Percentiles rank a stretch among this genome's conserved stretches.
These are phyloP conservation scores for Stichopus chloronotus DNA, from an alignment of 35 echinoderm and acorn worm genomes.

Conservation along the genomic window DNA sequence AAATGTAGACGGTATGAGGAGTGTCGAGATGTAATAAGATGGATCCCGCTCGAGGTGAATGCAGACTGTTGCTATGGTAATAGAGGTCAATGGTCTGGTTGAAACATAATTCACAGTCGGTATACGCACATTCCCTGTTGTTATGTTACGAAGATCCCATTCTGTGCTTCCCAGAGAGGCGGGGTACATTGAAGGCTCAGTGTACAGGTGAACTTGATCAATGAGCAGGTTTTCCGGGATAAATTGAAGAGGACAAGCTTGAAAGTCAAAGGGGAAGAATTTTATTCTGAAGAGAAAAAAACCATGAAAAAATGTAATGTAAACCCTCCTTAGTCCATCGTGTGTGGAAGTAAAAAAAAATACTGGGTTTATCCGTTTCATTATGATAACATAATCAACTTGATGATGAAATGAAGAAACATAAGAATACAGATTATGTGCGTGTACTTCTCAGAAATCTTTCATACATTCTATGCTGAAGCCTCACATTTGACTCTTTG, in stretches of 20 bases:
- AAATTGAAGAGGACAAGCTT: conserved; percentile 1
- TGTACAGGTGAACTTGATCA: neutral
- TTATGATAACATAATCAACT: too few species aligned
- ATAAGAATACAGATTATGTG: too few species aligned
- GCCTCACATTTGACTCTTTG: too few species aligned
- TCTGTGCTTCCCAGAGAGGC: neutral
- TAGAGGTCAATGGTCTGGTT: too few species aligned
- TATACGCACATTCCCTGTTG: neutral
- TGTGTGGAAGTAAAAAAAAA: too few species aligned
- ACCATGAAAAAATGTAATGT: neutral
- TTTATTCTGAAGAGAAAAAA: neutral
- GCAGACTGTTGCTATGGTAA: neutral
- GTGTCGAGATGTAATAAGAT: conserved; percentile 18
- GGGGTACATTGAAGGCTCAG: neutral
- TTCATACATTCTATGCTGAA: too few species aligned
- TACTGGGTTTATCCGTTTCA: too few species aligned
- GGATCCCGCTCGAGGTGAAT: neutral
- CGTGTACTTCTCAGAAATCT: too few species aligned
- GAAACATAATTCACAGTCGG: neutral
- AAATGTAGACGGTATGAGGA: conserved; percentile 28
- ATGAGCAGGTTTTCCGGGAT: neutral
- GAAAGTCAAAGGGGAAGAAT: conserved; percentile 32
- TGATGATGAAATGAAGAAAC: too few species aligned
- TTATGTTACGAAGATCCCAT: neutral
- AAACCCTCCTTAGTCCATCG: too few species aligned